Percentiles rank a stretch among this genome's conserved stretches.
Evolutionary conservation across 2,113 vertebrate genomes (phyloP).

Genomic region (Alligator sinensis): DNA sequence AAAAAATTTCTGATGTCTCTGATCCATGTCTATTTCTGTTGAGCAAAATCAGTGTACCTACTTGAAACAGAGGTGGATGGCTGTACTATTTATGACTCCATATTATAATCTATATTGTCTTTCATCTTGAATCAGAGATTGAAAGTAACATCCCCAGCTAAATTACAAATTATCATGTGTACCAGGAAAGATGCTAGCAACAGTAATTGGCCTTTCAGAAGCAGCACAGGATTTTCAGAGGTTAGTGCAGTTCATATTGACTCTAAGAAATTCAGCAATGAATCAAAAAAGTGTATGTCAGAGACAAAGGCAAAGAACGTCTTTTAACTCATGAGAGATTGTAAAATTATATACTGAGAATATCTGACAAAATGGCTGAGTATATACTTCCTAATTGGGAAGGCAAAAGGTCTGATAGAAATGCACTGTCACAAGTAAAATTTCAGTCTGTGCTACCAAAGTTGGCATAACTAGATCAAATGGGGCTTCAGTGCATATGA

Average conservation of each 20-base stretch:
- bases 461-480: neutral
- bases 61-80: neutral
- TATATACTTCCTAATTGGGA: neutral
- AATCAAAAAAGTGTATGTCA: neutral
- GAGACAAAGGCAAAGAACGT: neutral
- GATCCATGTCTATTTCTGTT: too few relatives aligned
- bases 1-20: too few relatives aligned
- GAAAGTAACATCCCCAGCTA: too few relatives aligned
- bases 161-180: neutral
- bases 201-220: neutral
- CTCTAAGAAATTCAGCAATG: neutral
- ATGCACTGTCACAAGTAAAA: neutral
- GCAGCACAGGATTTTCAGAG: neutral
- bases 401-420: neutral
- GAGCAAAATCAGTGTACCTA: too few relatives aligned
- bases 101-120: fast-evolving
- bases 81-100: neutral
- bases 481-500: neutral
- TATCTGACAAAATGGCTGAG: neutral
- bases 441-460: neutral
- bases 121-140: neutral
- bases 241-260: neutral
- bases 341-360: neutral
- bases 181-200: neutral
- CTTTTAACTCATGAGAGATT: neutral